Evolutionary conservation across 2,888 invertebrate species (phyloP).

Genomic region (Dryobota labecula): DNA sequence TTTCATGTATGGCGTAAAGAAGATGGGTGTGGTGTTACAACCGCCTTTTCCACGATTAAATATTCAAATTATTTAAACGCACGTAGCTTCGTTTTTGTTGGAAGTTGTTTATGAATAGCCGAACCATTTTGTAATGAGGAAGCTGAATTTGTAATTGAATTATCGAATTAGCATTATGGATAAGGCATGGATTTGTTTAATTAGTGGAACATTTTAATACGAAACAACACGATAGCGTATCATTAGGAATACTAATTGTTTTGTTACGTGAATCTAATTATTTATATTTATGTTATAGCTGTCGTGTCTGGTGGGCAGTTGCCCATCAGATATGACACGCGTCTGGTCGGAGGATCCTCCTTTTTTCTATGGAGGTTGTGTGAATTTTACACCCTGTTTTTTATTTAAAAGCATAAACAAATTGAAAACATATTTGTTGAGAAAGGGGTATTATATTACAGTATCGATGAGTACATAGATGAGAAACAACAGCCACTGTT

Average conservation of each 20-base stretch:
- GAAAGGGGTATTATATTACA: too few relatives aligned
- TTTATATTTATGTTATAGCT: neutral
- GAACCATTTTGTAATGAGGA: slow-evolving; percentile 11
- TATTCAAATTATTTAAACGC: slow-evolving; percentile 22
- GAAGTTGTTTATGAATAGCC: neutral
- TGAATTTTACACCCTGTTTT: too few relatives aligned
- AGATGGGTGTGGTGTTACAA: slow-evolving; percentile 52
- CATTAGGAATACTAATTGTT: neutral
- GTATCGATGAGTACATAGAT: too few relatives aligned
- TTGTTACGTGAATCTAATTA: neutral
- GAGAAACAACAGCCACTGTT: too few relatives aligned
- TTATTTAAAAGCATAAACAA: too few relatives aligned
- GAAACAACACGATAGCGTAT: slow-evolving; percentile 5
- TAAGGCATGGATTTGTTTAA: slow-evolving; percentile 10
- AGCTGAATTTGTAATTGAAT: slow-evolving; percentile 12
- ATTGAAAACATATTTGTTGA: too few relatives aligned
- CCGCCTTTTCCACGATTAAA: slow-evolving; percentile 31
- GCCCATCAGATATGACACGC: too few relatives aligned
- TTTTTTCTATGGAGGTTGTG: too few relatives aligned
- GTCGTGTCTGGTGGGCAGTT: too few relatives aligned
- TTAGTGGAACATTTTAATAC: slow-evolving; percentile 27
- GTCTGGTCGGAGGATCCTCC: too few relatives aligned
- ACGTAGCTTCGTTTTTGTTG: slow-evolving; percentile 20
- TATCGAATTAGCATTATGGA: slow-evolving; percentile 2
- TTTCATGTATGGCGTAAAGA: slow-evolving; percentile 69